phyloP scores from a whole-genome alignment of 2,888 invertebrate species.

The Amorpha juglandis region DNA sequence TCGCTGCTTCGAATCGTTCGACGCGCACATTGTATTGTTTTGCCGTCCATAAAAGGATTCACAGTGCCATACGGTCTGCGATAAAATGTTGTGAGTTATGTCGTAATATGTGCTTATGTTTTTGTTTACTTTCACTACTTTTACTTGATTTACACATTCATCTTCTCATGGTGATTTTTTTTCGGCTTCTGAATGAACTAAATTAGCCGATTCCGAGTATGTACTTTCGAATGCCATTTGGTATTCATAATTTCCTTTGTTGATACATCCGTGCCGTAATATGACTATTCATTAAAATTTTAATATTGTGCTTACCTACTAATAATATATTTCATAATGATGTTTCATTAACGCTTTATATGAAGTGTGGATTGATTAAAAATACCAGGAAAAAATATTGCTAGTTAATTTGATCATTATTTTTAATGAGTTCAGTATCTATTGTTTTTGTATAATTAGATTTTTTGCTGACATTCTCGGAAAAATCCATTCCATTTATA shows the following conservation, averaged over 20 bases:
- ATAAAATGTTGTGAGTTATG: slow-evolving; percentile 34
- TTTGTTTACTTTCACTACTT: slow-evolving; percentile 13
- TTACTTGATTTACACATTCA: background rate
- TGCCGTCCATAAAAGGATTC: slow-evolving; percentile 46
- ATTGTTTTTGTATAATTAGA: background rate
- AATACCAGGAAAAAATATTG: background rate
- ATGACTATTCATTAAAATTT: too few relatives aligned
- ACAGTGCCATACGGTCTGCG: slow-evolving; percentile 50
- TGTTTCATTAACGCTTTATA: background rate
- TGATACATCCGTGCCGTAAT: too few relatives aligned
- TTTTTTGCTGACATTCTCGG: slow-evolving; percentile 28
- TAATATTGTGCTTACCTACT: too few relatives aligned
- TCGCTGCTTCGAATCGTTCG: slow-evolving; percentile 43
- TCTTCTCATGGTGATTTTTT: background rate
- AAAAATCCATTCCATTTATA: slow-evolving; percentile 50
- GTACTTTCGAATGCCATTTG: too few relatives aligned
- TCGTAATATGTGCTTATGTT: slow-evolving; percentile 31
- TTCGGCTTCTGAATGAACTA: too few relatives aligned
- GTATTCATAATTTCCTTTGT: too few relatives aligned
- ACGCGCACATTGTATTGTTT: slow-evolving; percentile 46
- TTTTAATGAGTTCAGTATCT: background rate
- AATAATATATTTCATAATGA: background rate
- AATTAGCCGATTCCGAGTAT: too few relatives aligned
- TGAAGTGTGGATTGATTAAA: background rate
- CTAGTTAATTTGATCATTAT: background rate